Percentiles rank a stretch among this genome's conserved stretches.
Evolutionary conservation across 1,140 invertebrate genomes (phyloP).

Genomic region (Pseudomyrmex sp.): DNA sequence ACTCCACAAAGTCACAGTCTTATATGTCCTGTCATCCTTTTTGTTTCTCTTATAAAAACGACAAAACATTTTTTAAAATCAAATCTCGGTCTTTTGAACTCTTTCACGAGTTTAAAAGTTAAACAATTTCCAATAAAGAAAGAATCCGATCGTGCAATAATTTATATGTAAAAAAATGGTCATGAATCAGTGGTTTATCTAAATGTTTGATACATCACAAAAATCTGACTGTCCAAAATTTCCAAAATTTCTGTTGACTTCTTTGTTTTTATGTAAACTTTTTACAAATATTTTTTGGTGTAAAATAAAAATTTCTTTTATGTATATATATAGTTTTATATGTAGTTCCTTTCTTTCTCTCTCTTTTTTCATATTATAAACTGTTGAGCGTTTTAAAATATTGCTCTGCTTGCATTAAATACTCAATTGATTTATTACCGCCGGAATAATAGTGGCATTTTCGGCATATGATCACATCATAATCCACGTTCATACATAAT

Average conservation of each 20-base stretch:
- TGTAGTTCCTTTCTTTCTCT: not conserved
- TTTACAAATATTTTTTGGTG: not conserved
- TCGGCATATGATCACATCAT: conserved; percentile 10
- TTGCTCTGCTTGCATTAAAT: conserved; percentile 6
- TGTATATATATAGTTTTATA: not conserved
- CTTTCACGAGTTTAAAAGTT: conserved; percentile 47
- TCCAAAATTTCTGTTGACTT: too few species aligned
- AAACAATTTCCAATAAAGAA: conserved; percentile 53
- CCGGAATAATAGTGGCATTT: not conserved
- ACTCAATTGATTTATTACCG: conserved; percentile 38
- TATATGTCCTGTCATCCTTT: conserved; percentile 41
- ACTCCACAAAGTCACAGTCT: conserved; percentile 35
- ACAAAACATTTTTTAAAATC: conserved; percentile 74
- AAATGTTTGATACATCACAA: too few species aligned
- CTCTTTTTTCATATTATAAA: not conserved
- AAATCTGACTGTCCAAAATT: too few species aligned
- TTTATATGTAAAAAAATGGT: too few species aligned
- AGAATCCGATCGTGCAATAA: not conserved
- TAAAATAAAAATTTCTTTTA: not conserved
- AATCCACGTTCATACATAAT: conserved; percentile 48
- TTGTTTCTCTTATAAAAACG: conserved; percentile 73
- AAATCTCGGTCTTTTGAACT: conserved; percentile 29
- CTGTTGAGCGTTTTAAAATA: not conserved
- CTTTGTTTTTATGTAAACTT: too few species aligned
- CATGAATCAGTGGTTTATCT: too few species aligned